Base-by-base conservation (phyloP, 2,797 vertebrate genomes). In the Acanthurus tractus region DNA sequence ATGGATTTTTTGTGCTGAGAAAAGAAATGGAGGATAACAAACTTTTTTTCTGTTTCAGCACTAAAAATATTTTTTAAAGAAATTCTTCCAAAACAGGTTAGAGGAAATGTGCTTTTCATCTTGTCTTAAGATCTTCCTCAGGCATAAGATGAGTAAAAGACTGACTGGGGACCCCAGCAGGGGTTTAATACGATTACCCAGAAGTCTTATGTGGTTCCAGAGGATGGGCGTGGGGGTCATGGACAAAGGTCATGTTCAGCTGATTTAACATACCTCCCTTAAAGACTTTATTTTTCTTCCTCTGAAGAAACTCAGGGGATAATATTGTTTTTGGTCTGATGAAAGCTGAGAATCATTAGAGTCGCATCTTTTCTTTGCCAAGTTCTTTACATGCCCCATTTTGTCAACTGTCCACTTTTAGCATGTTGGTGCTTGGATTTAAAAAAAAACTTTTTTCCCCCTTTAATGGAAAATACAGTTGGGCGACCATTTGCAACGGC, bases 131-230 rank as follows among this genome's bases (percentile, higher is more conserved):
- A 42, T 48, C 23, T 29, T 48, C 40, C 20, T 57, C 18, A 11
- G 64, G 25, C 63, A 63, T 42, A 40, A 70, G 67, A 72, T 10
- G 18, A 36, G 53, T 48, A 57, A 62, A 68, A 53, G 48, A 53
- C 73, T 29, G 76, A 67, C 45, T 57, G 63, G 53, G 54, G 77
- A n/a, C 64, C 75, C 78, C 87, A 74, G 86, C 70, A 40, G 89
- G 78, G 74, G 81, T 34, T 20, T 92, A 90, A 94, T 88, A 44
- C 13, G 84, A 91, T 94, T 91, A 90, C 59, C 53, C 63, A 52
- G 48, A 86, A 84, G 78, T 74, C 70, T 80, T 88, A 58, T 76
- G 79, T 79, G 76, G 63, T 72, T 86, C 81, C 49, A 55, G 57
- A 58, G 76, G 70, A 42, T 84, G 77, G 71, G 64, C 9, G 44